A percentile compares a stretch with the other conserved stretches of the same genome.
These are phyloP conservation scores for Conopomorpha cramerella DNA, from an alignment of 1,140 invertebrate species.

Conservation along the genomic window DNA sequence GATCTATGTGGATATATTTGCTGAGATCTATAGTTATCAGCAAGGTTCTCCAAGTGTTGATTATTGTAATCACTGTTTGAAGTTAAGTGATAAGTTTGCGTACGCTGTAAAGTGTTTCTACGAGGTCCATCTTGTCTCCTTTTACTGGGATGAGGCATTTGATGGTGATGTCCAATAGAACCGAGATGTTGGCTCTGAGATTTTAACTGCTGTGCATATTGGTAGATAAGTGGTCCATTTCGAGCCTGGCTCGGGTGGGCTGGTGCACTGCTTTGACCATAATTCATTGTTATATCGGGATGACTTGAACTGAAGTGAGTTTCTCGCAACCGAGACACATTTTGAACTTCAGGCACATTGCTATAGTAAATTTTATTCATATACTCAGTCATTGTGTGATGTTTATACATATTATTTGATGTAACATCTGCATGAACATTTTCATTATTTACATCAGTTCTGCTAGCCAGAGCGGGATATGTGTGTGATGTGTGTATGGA, in stretches of 20 bases:
- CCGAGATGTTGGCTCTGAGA: conserved; percentile 49
- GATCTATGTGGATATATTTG: conserved; percentile 35
- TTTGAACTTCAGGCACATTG: conserved; percentile 29
- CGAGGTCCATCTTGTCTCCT: conserved; percentile 29
- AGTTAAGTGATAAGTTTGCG: conserved; percentile 53
- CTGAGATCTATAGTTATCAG: conserved; percentile 25
- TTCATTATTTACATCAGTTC: conserved; percentile 23
- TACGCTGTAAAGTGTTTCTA: conserved; percentile 44
- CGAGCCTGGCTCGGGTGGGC: conserved; percentile 31
- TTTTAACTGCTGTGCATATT: conserved; percentile 54
- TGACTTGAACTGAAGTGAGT: conserved; percentile 59
- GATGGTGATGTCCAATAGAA: conserved; percentile 32
- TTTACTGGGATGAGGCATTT: conserved; percentile 25
- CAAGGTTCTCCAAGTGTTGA: conserved; percentile 45
- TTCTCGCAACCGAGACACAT: conserved; percentile 42
- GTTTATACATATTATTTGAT: conserved; percentile 32
- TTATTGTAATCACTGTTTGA: conserved; percentile 55
- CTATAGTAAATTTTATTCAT: conserved; percentile 49
- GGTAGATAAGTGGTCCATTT: conserved; percentile 43
- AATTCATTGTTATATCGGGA: conserved; percentile 50
- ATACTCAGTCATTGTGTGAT: conserved; percentile 50
- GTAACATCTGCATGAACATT: conserved; percentile 29
- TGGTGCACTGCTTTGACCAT: conserved; percentile 25
- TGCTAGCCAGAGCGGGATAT: conserved; percentile 35
- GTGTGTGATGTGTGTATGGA: conserved; percentile 49